These are phyloP conservation scores for Silurus lanzhouensis DNA, from an alignment of 2,797 vertebrate species.

Conservation along the genomic window DNA sequence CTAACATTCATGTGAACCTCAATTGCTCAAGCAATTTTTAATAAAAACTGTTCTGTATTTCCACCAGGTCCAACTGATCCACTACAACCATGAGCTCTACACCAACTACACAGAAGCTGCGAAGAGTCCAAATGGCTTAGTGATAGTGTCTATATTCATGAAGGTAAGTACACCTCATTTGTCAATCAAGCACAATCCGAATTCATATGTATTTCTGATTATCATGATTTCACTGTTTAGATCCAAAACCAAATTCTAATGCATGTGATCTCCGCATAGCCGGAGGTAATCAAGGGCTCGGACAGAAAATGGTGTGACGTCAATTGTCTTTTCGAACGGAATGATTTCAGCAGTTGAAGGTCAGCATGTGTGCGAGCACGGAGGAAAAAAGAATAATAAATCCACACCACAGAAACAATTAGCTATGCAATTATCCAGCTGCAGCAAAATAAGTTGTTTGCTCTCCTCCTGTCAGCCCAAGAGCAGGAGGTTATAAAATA, in stretches of 20 bases:
- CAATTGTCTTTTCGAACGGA: constrained; percentile 40
- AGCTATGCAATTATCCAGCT: constrained; percentile 62
- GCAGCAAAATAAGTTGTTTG: constrained; percentile 49
- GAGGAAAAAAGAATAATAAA: constrained; percentile 38
- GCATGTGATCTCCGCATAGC: background rate
- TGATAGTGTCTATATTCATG: constrained; percentile 99
- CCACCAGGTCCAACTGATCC: constrained; percentile 93
- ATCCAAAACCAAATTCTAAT: background rate
- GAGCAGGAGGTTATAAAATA: constrained; percentile 43
- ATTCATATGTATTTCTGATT: background rate
- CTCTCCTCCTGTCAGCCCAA: constrained; percentile 52
- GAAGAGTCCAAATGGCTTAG: constrained; percentile 96
- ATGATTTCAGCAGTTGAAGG: constrained; percentile 33
- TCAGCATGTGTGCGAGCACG: constrained; percentile 25
- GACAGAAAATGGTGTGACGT: constrained; percentile 13
- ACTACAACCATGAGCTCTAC: constrained; percentile 98
- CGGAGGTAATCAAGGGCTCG: background rate
- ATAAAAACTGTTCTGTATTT: constrained; percentile 41
- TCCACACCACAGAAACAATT: constrained; percentile 63
- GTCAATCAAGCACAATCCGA: background rate
- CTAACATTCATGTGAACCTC: background rate
- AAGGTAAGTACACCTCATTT: constrained; percentile 80
- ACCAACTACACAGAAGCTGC: constrained; percentile 97
- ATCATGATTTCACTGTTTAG: background rate
- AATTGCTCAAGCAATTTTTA: no score